These are phyloP conservation scores for Scyliorhinus canicula DNA, from an alignment of 2,797 vertebrate species.

Conservation along the genomic window DNA sequence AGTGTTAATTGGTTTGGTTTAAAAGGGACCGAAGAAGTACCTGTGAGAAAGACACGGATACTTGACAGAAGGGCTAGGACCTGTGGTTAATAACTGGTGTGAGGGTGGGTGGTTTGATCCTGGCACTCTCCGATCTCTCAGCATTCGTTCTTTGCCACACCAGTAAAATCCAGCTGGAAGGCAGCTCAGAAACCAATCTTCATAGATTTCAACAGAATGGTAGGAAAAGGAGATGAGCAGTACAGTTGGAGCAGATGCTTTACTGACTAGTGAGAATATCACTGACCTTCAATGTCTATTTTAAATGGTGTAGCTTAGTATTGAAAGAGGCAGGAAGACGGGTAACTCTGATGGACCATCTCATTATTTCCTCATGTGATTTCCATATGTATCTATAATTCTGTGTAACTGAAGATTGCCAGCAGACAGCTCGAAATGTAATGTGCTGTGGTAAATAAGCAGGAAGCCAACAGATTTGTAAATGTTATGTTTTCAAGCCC, in stretches of 20 bases:
- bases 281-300: not conserved
- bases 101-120: not conserved
- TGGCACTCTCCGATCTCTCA: not conserved
- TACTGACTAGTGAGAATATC: not conserved
- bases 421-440: not conserved
- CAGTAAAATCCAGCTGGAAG: not conserved
- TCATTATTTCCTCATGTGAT: not conserved
- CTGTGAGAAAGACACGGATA: not conserved
- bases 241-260: not conserved
- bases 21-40: not conserved
- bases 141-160: not conserved
- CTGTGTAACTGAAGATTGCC: not conserved
- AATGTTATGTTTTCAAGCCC: not conserved
- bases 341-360: not conserved
- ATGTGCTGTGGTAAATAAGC: not conserved
- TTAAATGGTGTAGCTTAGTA: not conserved
- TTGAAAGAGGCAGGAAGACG: not conserved
- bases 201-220: not conserved
- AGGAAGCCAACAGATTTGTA: not conserved
- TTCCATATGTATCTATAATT: not conserved
- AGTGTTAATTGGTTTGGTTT: not conserved
- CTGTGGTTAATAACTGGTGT: not conserved
- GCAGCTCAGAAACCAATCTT: not conserved
- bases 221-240: not conserved
- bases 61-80: not conserved